A percentile compares a stretch with the other conserved stretches of the same genome.
These are phyloP conservation scores for Drosophila equinoxialis DNA, from an alignment of 1,140 invertebrate species.

Conservation along the genomic window DNA sequence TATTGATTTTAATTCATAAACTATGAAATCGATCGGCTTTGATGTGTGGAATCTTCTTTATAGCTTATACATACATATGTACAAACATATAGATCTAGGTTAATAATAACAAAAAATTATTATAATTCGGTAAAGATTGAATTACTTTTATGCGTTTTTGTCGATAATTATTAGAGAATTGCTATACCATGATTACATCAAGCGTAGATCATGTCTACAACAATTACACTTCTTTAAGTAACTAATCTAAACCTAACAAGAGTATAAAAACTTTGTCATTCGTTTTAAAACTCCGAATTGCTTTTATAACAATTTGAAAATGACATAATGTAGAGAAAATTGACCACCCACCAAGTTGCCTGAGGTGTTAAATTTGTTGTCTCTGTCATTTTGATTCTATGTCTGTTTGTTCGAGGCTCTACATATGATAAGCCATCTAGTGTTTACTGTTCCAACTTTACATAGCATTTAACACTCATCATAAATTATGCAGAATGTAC, in stretches of 20 bases:
- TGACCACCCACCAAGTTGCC: slow-evolving; percentile 54
- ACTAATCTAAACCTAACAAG: not conserved
- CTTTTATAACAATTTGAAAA: not conserved
- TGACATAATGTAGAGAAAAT: not conserved
- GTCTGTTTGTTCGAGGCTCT: slow-evolving; percentile 46
- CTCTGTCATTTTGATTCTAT: slow-evolving; percentile 25
- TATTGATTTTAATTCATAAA: no score
- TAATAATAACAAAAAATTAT: no score
- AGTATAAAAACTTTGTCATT: slow-evolving; percentile 1
- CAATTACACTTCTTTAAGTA: no score
- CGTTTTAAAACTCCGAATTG: not conserved
- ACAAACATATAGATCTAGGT: no score
- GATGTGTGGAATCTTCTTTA: no score
- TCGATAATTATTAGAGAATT: no score
- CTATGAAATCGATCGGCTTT: no score
- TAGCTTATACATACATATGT: no score
- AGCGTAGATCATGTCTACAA: no score
- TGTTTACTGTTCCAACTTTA: slow-evolving; percentile 54
- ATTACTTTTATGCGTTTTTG: no score
- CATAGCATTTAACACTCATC: slow-evolving; percentile 66
- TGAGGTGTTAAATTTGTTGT: slow-evolving; percentile 63
- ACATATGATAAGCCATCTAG: slow-evolving; percentile 59
- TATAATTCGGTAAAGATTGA: no score
- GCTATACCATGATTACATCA: no score
- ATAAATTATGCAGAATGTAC: slow-evolving; percentile 77